phyloP scores from a whole-genome alignment of 2,113 vertebrate genomes.

The Ceyx margarethae region DNA sequence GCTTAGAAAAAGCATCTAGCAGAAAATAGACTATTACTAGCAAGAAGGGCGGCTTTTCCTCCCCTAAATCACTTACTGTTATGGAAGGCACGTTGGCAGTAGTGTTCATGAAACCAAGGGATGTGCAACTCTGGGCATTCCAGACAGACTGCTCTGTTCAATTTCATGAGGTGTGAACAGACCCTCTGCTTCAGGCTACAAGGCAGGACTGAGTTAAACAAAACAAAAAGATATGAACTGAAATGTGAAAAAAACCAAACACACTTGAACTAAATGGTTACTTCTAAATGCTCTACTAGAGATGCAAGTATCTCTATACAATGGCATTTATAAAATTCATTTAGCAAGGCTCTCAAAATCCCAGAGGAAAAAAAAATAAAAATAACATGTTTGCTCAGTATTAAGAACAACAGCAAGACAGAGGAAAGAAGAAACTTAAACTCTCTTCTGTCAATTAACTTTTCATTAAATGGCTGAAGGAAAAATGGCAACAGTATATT shows the following conservation, averaged over 20 bases:
- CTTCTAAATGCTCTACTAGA: neutral
- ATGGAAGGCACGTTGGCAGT: neutral
- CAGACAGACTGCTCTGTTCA: constrained; percentile 62
- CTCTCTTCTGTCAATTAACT: neutral
- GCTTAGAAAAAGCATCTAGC: neutral
- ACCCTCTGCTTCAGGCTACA: neutral
- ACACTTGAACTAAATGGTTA: neutral
- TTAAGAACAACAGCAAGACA: neutral
- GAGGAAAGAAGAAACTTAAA: neutral
- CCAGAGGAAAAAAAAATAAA: neutral
- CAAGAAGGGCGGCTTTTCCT: neutral
- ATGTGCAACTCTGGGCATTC: constrained; percentile 57
- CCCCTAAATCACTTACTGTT: constrained; percentile 13
- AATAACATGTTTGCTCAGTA: neutral
- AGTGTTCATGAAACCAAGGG: constrained; percentile 56
- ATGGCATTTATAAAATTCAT: neutral
- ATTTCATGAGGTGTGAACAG: constrained; percentile 14
- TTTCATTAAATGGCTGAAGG: neutral
- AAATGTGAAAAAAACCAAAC: neutral
- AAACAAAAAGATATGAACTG: neutral
- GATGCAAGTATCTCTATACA: neutral
- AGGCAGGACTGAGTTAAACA: constrained; percentile 21
- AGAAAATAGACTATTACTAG: neutral
- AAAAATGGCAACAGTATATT: neutral
- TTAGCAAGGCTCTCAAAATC: constrained; percentile 2